These are phyloP conservation scores for Odobenus rosmarus DNA, from an alignment of 2,113 vertebrate species.

Conservation along the genomic window DNA sequence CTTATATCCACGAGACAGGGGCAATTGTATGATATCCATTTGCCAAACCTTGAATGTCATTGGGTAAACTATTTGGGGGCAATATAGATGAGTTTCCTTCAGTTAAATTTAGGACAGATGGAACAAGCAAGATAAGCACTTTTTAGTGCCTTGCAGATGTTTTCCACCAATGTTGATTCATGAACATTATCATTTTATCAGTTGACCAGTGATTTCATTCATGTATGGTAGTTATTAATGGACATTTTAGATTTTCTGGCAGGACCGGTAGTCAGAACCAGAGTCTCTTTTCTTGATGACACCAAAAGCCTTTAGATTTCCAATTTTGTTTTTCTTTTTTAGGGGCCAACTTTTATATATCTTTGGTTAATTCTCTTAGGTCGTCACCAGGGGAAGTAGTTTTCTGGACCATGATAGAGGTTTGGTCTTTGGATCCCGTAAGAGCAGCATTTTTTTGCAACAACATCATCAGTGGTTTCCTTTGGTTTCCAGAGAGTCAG, in stretches of 20 bases:
- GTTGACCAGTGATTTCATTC: not conserved
- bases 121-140: not conserved
- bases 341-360: not conserved
- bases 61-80: not conserved
- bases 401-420: not conserved
- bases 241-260: not conserved
- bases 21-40: not conserved
- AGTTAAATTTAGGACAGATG: not conserved
- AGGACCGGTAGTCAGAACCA: not conserved
- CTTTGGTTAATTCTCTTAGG: not conserved
- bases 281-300: not conserved
- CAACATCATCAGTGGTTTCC: not conserved
- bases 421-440: not conserved
- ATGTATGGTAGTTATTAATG: not conserved
- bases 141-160: not conserved
- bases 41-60: not conserved
- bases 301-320: not conserved
- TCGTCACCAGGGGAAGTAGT: not conserved
- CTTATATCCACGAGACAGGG: not conserved
- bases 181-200: not conserved
- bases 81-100: not conserved
- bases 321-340: not conserved
- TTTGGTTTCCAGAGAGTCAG: not conserved
- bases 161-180: not conserved
- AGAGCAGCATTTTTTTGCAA: not conserved